Evolutionary conservation across 1,140 invertebrate species (phyloP).

Genomic region (Heliconius eleuchia): DNA sequence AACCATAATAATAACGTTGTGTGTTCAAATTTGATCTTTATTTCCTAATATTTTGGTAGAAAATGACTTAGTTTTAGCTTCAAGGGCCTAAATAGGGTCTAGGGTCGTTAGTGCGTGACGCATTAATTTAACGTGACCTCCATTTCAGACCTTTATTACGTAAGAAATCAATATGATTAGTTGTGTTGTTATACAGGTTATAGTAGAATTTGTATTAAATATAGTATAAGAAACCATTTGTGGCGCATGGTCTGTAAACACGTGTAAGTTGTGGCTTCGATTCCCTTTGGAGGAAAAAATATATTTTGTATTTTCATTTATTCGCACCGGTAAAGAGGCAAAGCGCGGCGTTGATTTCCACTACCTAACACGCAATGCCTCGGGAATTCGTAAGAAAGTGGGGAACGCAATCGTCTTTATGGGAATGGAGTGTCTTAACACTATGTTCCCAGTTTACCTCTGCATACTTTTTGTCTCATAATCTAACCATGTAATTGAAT

Average conservation of each 20-base stretch:
- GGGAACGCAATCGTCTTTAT: too few species aligned
- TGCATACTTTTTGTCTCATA: not conserved
- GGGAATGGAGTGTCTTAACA: not conserved
- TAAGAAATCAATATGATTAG: slow-evolving; percentile 5
- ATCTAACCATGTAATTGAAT: too few species aligned
- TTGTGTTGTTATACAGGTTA: not conserved
- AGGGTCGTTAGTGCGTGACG: not conserved
- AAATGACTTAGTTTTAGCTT: not conserved
- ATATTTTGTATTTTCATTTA: too few species aligned
- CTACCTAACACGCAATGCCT: too few species aligned
- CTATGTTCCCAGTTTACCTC: not conserved
- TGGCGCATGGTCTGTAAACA: too few species aligned
- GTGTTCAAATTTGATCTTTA: not conserved
- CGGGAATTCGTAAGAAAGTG: not conserved
- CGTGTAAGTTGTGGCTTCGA: too few species aligned
- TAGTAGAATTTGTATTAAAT: too few species aligned
- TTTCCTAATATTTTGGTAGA: not conserved
- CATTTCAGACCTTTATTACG: not conserved
- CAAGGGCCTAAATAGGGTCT: not conserved
- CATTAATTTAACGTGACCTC: not conserved
- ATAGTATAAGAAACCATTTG: too few species aligned
- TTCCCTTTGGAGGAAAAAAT: too few species aligned
- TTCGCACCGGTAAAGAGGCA: too few species aligned
- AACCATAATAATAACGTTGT: not conserved
- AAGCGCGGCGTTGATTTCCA: too few species aligned